phyloP scores from a whole-genome alignment of 2,797 vertebrate species.

The Myotis myotis region DNA sequence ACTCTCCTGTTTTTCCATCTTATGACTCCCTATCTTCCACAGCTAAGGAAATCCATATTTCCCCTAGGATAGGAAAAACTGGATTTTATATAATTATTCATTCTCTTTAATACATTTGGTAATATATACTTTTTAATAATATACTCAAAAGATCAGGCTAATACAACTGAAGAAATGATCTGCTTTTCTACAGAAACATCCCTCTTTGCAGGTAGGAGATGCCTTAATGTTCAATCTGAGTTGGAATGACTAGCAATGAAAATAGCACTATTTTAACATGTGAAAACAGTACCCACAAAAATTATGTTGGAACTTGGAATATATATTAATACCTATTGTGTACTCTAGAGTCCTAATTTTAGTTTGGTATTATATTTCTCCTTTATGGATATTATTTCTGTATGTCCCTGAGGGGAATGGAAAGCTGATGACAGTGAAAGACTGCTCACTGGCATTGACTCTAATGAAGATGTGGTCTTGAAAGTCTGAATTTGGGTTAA shows the following conservation, averaged over 20 bases:
- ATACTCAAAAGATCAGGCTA: not conserved
- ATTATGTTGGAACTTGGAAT: not conserved
- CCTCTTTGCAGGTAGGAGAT: not conserved
- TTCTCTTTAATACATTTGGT: not conserved
- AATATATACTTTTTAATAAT: not conserved
- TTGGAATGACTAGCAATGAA: not conserved
- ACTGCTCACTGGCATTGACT: not conserved
- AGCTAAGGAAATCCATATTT: conserved; percentile 9
- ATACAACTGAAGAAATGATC: not conserved
- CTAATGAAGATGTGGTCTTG: not conserved
- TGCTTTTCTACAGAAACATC: not conserved
- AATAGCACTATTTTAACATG: not conserved
- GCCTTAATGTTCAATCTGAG: not conserved
- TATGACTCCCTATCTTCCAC: not conserved
- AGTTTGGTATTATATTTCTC: conserved; percentile 15
- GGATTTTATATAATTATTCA: not conserved
- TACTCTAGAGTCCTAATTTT: not conserved
- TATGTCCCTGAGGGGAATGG: not conserved
- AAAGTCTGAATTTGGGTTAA: not conserved
- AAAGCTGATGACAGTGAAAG: not conserved
- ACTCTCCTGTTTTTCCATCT: not conserved
- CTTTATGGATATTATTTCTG: not conserved
- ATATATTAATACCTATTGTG: not conserved
- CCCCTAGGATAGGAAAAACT: not conserved
- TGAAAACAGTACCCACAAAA: not conserved